Evolutionary conservation across 2,888 invertebrate genomes (phyloP).

Genomic region (Cosmia trapezina): DNA sequence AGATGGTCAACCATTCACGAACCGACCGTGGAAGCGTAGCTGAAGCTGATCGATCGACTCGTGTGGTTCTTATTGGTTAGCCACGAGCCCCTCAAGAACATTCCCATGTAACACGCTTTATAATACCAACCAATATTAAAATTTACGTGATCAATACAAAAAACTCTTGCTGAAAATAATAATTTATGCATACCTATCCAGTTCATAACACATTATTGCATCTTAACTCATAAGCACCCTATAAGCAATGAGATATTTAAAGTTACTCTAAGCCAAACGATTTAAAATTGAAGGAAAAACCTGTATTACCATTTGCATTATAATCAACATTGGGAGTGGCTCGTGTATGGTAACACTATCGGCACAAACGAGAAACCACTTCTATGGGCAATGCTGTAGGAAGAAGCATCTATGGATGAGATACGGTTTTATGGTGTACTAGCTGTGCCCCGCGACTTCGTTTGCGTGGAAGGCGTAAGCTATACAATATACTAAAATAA

Average conservation of each 20-base stretch:
- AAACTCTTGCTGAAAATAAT: background rate
- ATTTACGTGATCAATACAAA: too few species aligned
- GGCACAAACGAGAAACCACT: constrained; percentile 70
- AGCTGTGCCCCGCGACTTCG: too few species aligned
- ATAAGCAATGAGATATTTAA: constrained; percentile 8
- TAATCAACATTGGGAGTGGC: constrained; percentile 49
- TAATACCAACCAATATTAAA: too few species aligned
- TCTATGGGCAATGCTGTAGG: constrained; percentile 62
- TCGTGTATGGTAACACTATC: constrained; percentile 48
- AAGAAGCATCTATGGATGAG: constrained; percentile 10
- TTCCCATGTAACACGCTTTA: too few species aligned
- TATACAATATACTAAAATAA: too few species aligned
- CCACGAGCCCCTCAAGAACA: too few species aligned
- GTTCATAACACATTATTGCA: background rate
- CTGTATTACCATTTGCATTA: constrained; percentile 43
- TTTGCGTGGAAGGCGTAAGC: too few species aligned
- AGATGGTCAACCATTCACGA: too few species aligned
- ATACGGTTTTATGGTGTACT: too few species aligned
- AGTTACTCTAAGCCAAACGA: constrained; percentile 12
- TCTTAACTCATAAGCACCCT: background rate
- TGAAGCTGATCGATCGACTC: too few species aligned
- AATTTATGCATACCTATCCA: background rate
- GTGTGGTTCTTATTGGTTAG: too few species aligned
- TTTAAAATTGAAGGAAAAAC: constrained; percentile 19
- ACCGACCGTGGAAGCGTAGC: too few species aligned